These are phyloP conservation scores for Lucifuga dentata DNA, from an alignment of 2,113 vertebrate genomes.

Conservation along the genomic window DNA sequence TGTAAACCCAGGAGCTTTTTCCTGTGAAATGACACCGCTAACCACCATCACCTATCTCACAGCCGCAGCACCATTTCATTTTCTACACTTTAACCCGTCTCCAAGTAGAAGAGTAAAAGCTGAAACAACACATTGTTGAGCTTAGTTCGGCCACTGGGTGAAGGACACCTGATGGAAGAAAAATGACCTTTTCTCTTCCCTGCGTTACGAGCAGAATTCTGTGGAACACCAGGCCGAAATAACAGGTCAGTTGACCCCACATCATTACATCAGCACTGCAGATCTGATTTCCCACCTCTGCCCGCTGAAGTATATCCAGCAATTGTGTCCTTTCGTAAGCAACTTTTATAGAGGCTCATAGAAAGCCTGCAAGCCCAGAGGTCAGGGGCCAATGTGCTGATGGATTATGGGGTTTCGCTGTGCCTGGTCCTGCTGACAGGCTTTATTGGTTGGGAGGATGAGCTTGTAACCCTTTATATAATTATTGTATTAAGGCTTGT, in stretches of 20 bases:
- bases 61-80: no score
- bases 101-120: neutral
- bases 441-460: constrained; percentile 98
- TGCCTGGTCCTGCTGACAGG: constrained; percentile 92
- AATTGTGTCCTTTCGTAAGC: constrained; percentile 82
- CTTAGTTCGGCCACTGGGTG: neutral
- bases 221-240: constrained; percentile 38
- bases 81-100: neutral
- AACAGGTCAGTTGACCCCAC: constrained; percentile 45
- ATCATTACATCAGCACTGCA: constrained; percentile 57
- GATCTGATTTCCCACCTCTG: constrained; percentile 75
- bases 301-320: constrained; percentile 74
- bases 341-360: constrained; percentile 86
- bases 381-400: constrained; percentile 95
- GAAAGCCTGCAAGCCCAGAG: constrained; percentile 90
- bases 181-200: constrained; percentile 20
- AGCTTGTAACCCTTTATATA: constrained; percentile 99
- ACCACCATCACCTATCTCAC: no score
- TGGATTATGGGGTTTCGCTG: constrained; percentile 97
- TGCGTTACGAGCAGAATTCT: constrained; percentile 9
- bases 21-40: no score
- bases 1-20: no score
- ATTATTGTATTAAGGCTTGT: constrained; percentile 98
- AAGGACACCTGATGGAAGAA: constrained; percentile 24
- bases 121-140: neutral